Base-by-base conservation (phyloP, 2,888 invertebrate genomes). In the Dryobota labecula region DNA sequence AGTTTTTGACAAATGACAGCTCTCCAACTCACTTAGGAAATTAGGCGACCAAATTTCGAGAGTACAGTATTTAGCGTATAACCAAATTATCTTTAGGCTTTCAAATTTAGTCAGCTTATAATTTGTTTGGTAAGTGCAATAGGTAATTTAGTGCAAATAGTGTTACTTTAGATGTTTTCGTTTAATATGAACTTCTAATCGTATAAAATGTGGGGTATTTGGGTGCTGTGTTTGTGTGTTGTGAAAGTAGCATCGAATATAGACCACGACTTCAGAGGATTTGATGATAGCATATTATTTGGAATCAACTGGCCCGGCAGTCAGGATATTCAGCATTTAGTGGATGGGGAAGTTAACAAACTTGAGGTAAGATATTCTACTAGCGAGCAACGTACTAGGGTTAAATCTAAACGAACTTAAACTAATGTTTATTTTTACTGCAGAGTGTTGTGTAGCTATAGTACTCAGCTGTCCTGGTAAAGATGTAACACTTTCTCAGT, bases 211-310 rank as follows among this genome's bases (percentile, higher is more conserved):
- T 90, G 88, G 85, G 76, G 79, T 85, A 78, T 84, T 56, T 88
- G 87, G 85, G 80, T 91, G 73, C 49, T 93, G 74, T 78, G 90
- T 78, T 77, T 92, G 71, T 87, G 87, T 90, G 80, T 85, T 70
- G 70, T 90, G 61, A 89, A 90, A 66, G 73, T 89, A 60, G 89
- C 82, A 66, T 83, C 85, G 64, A 87, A 92, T 85, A 90, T 94
- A 73, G 95, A 96, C 74, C 96, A 97, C 88, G 97, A 98, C 91
- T 96, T 97, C 36, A 97, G 97, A 92, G 98, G 97, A 56, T 98
- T 98, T 88, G 98, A 98, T 92, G 98, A 98, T 92, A 97, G 97
- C 2, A 96, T 98, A 86, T 92, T 98, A 63, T 98, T 98, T 90
- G 97, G 97, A 92, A 97, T 98, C 64, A 97, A 98, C 90, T 98